Evolutionary conservation across 2,888 invertebrate genomes (phyloP).

Genomic region (Hirtodrosophila duncani): DNA sequence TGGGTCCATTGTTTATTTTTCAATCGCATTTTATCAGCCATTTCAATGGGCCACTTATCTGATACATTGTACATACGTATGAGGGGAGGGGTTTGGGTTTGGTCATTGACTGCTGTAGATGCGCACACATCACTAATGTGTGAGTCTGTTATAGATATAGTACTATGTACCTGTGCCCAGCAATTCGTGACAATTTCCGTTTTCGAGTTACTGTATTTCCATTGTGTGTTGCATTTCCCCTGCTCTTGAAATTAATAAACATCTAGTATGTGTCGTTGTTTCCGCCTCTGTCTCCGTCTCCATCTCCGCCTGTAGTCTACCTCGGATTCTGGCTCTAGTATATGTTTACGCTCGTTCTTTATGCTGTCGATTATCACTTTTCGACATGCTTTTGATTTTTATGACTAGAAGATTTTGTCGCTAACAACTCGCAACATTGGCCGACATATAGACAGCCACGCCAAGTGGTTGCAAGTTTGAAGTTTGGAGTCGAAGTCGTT

Average conservation of each 20-base stretch:
- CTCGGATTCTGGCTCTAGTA: too few relatives aligned
- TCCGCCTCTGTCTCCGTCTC: too few relatives aligned
- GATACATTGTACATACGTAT: conserved; percentile 20
- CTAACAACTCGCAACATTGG: conserved; percentile 30
- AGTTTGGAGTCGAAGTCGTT: conserved; percentile 14
- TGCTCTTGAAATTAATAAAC: too few relatives aligned
- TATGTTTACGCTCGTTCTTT: conserved; percentile 18
- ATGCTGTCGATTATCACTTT: conserved; percentile 56
- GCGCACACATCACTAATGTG: conserved; percentile 10
- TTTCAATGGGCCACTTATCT: conserved; percentile 41
- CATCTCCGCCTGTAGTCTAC: too few relatives aligned
- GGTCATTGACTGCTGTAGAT: too few relatives aligned
- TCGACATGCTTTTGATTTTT: conserved; percentile 54
- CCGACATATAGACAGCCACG: too few relatives aligned
- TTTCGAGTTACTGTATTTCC: conserved; percentile 11
- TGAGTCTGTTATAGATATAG: neutral
- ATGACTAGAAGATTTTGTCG: conserved; percentile 32
- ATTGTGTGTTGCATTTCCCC: too few relatives aligned
- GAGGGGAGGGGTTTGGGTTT: too few relatives aligned
- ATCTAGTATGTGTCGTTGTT: too few relatives aligned
- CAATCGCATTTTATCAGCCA: conserved; percentile 40
- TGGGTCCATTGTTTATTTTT: conserved; percentile 33
- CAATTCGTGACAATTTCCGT: conserved; percentile 46
- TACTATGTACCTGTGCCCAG: conserved; percentile 40
- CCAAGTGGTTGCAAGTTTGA: conserved; percentile 11